Conservation (phyloP, 2,888 invertebrate genomes). For the Hetaerina titia region DNA sequence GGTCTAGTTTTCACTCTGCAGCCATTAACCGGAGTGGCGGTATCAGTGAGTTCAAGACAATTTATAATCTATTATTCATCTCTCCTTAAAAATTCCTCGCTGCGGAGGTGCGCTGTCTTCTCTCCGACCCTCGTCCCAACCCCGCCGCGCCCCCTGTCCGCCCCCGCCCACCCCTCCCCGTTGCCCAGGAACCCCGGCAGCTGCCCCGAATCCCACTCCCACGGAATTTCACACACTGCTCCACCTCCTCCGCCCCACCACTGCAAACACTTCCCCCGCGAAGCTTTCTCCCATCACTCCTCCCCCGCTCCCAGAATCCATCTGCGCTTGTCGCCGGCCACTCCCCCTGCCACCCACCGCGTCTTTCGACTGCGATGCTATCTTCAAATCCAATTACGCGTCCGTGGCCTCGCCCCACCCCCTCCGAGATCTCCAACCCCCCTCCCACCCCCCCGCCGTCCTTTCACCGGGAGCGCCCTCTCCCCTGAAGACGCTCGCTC, state of each 20-base stretch:
- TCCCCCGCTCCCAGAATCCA: not conserved
- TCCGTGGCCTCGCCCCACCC: not conserved
- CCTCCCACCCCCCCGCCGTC: not conserved
- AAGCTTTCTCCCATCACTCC: not conserved
- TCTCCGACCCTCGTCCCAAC: too few species aligned
- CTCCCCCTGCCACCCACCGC: not conserved
- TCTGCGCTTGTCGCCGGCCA: constrained; percentile 20
- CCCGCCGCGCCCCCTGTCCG: too few species aligned
- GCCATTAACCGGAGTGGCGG: too few species aligned
- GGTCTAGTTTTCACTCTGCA: too few species aligned
- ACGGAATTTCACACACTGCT: not conserved
- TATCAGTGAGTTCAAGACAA: too few species aligned
- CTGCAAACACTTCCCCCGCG: not conserved
- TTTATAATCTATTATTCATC: too few species aligned
- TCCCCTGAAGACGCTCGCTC: not conserved
- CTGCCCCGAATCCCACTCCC: not conserved
- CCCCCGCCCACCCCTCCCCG: not conserved
- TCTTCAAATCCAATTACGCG: constrained; percentile 20
- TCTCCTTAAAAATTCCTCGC: too few species aligned
- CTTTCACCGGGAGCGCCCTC: too few species aligned
- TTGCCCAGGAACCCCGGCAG: not conserved
- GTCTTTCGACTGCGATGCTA: not conserved
- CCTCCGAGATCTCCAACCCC: not conserved
- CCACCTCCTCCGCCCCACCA: not conserved
- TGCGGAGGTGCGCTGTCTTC: too few species aligned